A percentile compares a stretch with the other conserved stretches of the same genome.
Evolutionary conservation across 2,888 invertebrate genomes (phyloP).

Genomic region (Chelonus formosanus): DNA sequence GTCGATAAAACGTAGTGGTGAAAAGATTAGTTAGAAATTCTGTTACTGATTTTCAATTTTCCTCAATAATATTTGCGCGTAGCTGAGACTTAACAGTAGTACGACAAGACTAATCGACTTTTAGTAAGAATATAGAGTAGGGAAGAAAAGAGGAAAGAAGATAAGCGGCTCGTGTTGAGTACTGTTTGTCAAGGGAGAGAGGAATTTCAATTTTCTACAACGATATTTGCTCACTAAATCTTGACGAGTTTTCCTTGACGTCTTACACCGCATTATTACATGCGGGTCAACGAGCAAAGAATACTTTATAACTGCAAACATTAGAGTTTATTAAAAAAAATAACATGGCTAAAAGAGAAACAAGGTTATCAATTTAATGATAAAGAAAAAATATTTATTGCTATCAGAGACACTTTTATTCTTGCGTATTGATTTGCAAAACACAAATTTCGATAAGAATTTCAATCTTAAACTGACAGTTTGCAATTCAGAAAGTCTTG

Average conservation of each 20-base stretch:
- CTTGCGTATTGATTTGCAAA: not conserved
- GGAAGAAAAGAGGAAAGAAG: constrained; percentile 20
- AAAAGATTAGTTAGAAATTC: not conserved
- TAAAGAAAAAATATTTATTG: not conserved
- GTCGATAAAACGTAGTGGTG: too few relatives aligned
- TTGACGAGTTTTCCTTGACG: constrained; percentile 10
- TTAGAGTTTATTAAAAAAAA: not conserved
- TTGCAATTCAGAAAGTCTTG: constrained; percentile 35
- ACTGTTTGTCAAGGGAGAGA: constrained; percentile 17
- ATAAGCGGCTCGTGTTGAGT: constrained; percentile 28
- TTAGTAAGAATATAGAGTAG: constrained; percentile 13
- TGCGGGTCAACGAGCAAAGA: not conserved
- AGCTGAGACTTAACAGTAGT: constrained; percentile 6
- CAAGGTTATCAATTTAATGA: too few relatives aligned
- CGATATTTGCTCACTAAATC: constrained; percentile 33
- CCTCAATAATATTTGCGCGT: constrained; percentile 9
- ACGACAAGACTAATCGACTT: constrained; percentile 29
- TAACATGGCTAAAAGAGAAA: too few relatives aligned
- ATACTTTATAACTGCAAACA: constrained; percentile 1
- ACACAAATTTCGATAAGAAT: constrained; percentile 35
- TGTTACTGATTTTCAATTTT: constrained; percentile 5
- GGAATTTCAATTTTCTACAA: constrained; percentile 37
- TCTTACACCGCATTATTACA: constrained; percentile 8
- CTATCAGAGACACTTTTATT: not conserved
- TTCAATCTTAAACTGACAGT: constrained; percentile 40